A percentile compares a stretch with the other conserved stretches of the same genome.
These are phyloP conservation scores for Diorhabda sublineata DNA, from an alignment of 1,140 invertebrate species.

Conservation along the genomic window DNA sequence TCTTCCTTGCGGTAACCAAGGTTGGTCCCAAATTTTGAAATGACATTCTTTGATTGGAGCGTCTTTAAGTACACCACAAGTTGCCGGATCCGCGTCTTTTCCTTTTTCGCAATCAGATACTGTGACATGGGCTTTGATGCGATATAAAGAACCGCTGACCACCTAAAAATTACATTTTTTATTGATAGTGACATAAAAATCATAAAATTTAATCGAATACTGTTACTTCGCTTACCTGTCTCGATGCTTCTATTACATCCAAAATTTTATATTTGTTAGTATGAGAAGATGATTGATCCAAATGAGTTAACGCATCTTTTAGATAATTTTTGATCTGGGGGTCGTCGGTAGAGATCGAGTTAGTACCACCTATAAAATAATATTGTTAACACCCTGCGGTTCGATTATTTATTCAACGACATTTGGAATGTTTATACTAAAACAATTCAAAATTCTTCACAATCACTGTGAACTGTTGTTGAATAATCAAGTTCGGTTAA, in stretches of 20 bases:
- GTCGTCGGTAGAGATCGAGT: not conserved
- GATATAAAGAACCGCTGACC: conserved; percentile 47
- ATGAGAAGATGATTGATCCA: conserved; percentile 48
- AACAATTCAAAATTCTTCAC: no score
- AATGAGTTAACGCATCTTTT: conserved; percentile 45
- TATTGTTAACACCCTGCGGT: no score
- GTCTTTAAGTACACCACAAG: conserved; percentile 34
- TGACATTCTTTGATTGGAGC: conserved; percentile 33
- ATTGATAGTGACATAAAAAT: not conserved
- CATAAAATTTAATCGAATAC: not conserved
- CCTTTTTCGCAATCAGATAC: conserved; percentile 27
- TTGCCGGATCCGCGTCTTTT: conserved; percentile 3
- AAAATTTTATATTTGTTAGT: conserved; percentile 48
- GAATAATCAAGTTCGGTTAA: no score
- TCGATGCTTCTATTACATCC: conserved; percentile 47
- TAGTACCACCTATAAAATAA: conserved; percentile 25
- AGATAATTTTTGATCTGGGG: conserved; percentile 39
- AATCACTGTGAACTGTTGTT: no score
- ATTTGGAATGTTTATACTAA: no score
- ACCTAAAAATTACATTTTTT: conserved; percentile 4
- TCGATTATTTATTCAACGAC: no score
- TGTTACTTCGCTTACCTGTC: conserved; percentile 36
- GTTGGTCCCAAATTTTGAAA: conserved; percentile 54
- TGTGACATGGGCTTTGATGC: conserved; percentile 48
- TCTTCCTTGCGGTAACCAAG: conserved; percentile 55